Evolutionary conservation across 2,888 invertebrate genomes (phyloP), one percentile per base, ranked within the genome.

Genomic region (Eilema sororculum): DNA sequence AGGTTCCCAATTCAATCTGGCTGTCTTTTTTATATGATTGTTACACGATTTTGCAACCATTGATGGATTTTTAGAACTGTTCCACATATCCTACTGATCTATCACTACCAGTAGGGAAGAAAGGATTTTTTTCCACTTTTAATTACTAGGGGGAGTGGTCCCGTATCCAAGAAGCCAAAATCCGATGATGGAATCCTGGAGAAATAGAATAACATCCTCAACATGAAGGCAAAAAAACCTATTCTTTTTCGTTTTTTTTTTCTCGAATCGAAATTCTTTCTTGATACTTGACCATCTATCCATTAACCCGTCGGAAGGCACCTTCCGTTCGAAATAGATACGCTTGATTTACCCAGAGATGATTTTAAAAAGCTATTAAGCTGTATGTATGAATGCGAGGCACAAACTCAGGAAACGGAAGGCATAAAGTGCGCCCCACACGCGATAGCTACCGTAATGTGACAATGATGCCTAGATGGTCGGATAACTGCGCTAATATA

Each of bases 351-450:
- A 79, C 70, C 65, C 68, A 62, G 71, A 72, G 77, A 77, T 82
- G 72, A 76, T 80, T 82, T 80, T 80, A 76, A 80, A 80, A 80
- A 75, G 74, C 81, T 78, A 80, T 80, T 78, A 80, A 78, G 73
- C 81, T 64, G 68, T 69, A 69, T 65, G 76, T 81, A 72, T 71
- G 81, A 67, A 67, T 73, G 75, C 73, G 77, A 57, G 66, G 59
- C 66, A 59, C 66, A 66, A 59, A 52, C 64, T 56, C 33, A 66
- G 82, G 83, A 82, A 83, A 65, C 82, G 82, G 82, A 82, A 82
- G 84, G 25, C 82, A 83, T 82, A 83, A 79, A 82, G 41, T 66
- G 66, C 58, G 66, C 41, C 41, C 68, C 73, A 71, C 73, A 65
- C 66, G 71, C 72, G 82, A 82, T 82, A 82, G 68, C 66, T 58